Percentiles rank a stretch among this genome's conserved stretches.
Conservation (phyloP, 1,140 invertebrate genomes). For the Lepidurus packardi region DNA sequence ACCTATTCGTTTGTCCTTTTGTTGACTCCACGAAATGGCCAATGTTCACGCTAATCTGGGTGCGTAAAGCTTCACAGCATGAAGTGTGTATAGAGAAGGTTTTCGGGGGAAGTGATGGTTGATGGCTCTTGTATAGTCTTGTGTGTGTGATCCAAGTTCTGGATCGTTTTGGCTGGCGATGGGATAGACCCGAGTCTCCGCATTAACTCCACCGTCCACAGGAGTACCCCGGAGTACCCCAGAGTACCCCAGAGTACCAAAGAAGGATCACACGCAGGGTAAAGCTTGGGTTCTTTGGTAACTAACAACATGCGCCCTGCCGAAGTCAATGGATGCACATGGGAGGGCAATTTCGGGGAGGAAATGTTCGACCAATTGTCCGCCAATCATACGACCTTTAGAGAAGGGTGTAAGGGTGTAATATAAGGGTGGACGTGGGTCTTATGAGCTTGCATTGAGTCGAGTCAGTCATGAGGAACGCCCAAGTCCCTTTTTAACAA, state of each 20-base stretch:
- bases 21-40: slow-evolving; percentile 17
- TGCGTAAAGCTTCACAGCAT: slow-evolving; percentile 15
- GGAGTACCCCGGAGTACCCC: too few species aligned
- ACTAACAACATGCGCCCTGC: not conserved
- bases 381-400: slow-evolving; percentile 21
- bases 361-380: slow-evolving; percentile 14
- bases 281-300: not conserved
- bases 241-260: not conserved
- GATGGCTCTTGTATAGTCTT: not conserved
- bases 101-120: not conserved
- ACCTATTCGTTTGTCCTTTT: not conserved
- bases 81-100: not conserved
- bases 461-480: not conserved
- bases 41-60: slow-evolving; percentile 21
- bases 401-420: slow-evolving; percentile 9
- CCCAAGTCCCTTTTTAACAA: not conserved
- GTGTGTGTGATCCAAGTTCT: not conserved
- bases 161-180: not conserved
- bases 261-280: slow-evolving; percentile 1
- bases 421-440: not conserved
- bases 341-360: slow-evolving; percentile 1
- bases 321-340: not conserved
- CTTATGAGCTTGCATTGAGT: slow-evolving; percentile 11
- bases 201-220: too few species aligned
- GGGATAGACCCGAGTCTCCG: too few species aligned